Conservation (phyloP, 2,888 invertebrate species). For the Caenorhabditis sp. region DNA sequence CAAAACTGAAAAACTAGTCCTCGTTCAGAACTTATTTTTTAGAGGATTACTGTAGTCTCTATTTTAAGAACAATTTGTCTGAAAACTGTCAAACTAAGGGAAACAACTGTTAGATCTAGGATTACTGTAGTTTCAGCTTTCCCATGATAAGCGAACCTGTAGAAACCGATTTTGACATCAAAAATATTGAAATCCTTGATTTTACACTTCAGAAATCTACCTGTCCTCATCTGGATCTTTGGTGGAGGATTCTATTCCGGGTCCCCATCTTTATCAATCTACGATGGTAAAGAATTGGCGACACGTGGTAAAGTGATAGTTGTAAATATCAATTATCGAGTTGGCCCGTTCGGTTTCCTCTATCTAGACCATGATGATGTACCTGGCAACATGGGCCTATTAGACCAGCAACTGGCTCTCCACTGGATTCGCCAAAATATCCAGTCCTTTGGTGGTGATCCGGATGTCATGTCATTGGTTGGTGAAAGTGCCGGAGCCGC, state of each 20-base stretch:
- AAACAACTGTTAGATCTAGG: too few relatives aligned
- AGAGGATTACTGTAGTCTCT: too few relatives aligned
- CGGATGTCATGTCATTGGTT: constrained; percentile 83
- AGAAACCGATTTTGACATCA: too few relatives aligned
- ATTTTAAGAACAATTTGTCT: too few relatives aligned
- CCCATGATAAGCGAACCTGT: too few relatives aligned
- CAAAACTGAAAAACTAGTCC: too few relatives aligned
- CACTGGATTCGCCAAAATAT: constrained; percentile 93
- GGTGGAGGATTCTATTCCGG: constrained; percentile 73
- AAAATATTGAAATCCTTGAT: too few relatives aligned
- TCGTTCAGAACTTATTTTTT: neutral
- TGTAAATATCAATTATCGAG: constrained; percentile 80
- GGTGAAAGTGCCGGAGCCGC: constrained; percentile 96
- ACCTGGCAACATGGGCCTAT: constrained; percentile 88
- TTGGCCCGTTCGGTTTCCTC: constrained; percentile 91
- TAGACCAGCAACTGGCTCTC: constrained; percentile 92
- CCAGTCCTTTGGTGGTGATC: constrained; percentile 87
- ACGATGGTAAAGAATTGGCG: constrained; percentile 75
- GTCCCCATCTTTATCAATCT: constrained; percentile 72
- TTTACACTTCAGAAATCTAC: constrained; percentile 65
- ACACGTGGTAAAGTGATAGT: constrained; percentile 89
- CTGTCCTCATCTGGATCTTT: constrained; percentile 71
- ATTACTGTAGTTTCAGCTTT: too few relatives aligned
- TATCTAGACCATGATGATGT: constrained; percentile 82
- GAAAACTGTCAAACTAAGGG: too few relatives aligned